Base-by-base conservation (phyloP, 1,140 invertebrate genomes). In the Solenopsis fugax region DNA sequence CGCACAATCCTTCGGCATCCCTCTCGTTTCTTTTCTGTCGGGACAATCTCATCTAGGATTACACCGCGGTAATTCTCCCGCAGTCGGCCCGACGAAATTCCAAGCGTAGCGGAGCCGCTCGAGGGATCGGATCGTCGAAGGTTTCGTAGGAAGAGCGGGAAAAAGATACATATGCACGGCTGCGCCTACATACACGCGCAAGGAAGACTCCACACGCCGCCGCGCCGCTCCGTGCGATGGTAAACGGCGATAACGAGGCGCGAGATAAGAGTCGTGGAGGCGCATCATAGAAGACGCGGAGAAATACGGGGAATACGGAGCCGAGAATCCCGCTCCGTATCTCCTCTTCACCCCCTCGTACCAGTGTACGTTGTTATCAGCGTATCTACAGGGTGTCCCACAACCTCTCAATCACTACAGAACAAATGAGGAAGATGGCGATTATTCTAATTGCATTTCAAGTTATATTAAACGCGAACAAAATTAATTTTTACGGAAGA, bases 211-310 rank as follows among this genome's bases (percentile, higher is more conserved):
- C 69, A 72, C 67, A 86, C 48, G 29, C 54, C 48, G 29, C 54
- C 34, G 72, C 29, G 29, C 29, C 29, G 29, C 87, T 91, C 73
- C 24, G 62, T 88, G 65, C 86, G 88, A 93, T 92, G 85, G 92
- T 90, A 87, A 92, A 91, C 89, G 88, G 89, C 89, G 92, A 92
- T 93, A 92, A 93, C 88, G 86, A 93, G 88, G 91, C 88, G 88
- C 88, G 88, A 92, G 91, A 92, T 93, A 92, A 93, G 91, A 87
- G 85, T 71, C 67, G 75, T 56, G 58, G 41, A 86, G 87, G 82
- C 72, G 77, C 82, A 90, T 91, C 87, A 90, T 88, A 88, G 76
- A 60, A 52, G 58, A 67, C 9, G 41, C 52, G 16, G 12, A 37
- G 84, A 34, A 45, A 52, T 37, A 71, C 73, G 58, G 52, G 71